Percentiles rank a stretch among this genome's conserved stretches.
Evolutionary conservation across 1,140 invertebrate species (phyloP).

Genomic region (Sarcophaga peregrina): DNA sequence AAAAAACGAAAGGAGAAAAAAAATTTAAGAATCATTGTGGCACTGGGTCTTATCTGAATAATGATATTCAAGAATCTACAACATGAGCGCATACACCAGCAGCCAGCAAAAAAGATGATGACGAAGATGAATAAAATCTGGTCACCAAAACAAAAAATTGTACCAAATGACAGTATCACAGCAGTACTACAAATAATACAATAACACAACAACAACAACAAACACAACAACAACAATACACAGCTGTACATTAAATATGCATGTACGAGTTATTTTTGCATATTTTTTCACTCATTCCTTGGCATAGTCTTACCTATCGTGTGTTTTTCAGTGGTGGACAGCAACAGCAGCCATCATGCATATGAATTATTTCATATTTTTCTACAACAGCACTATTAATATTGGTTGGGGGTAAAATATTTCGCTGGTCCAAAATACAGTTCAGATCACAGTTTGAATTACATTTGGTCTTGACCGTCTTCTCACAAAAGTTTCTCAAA

Average conservation of each 20-base stretch:
- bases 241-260: conserved; percentile 21
- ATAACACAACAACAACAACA: neutral
- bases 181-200: neutral
- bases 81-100: neutral
- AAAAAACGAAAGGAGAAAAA: neutral
- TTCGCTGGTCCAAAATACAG: neutral
- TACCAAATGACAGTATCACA: neutral
- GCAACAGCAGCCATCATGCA: neutral
- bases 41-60: conserved; percentile 30
- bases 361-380: conserved; percentile 20
- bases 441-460: neutral
- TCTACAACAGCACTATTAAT: neutral
- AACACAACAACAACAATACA: neutral
- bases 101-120: neutral
- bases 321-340: neutral
- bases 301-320: neutral
- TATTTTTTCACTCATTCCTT: conserved; percentile 2
- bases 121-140: conserved; percentile 2
- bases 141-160: neutral
- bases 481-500: no score
- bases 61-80: conserved; percentile 40
- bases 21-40: neutral
- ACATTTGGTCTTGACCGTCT: neutral
- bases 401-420: neutral
- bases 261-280: neutral